Percentiles rank a stretch among this genome's conserved stretches.
Evolutionary conservation across 1,140 invertebrate genomes (phyloP).

Genomic region (Lysiphlebus fabarum): DNA sequence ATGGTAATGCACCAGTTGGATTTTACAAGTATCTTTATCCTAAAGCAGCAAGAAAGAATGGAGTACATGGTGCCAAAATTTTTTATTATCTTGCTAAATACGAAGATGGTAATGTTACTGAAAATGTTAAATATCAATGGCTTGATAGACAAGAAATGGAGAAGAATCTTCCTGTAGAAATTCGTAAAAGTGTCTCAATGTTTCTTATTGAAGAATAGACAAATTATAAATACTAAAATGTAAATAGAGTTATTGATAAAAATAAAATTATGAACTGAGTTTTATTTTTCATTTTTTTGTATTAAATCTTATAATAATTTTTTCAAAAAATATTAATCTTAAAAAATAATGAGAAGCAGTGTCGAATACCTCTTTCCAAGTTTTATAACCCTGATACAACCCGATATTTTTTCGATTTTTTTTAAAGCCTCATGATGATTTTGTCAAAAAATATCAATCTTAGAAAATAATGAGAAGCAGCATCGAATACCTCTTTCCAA

Average conservation of each 20-base stretch:
- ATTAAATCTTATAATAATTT: too few species aligned
- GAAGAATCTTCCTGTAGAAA: conserved; percentile 43
- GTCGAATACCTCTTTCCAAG: too few species aligned
- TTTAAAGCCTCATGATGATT: too few species aligned
- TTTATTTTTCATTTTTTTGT: too few species aligned
- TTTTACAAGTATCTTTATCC: conserved; percentile 89
- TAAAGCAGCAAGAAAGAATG: conserved; percentile 54
- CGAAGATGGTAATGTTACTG: conserved; percentile 49
- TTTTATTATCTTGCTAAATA: conserved; percentile 64
- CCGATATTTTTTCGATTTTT: too few species aligned
- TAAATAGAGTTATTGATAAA: background rate
- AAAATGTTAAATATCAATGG: conserved; percentile 61
- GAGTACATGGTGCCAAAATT: conserved; percentile 76
- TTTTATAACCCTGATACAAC: too few species aligned
- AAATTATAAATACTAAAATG: background rate
- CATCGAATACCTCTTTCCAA: too few species aligned
- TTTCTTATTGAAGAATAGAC: conserved; percentile 57
- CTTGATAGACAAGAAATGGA: conserved; percentile 58
- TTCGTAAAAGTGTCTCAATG: conserved; percentile 53
- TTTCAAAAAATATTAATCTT: too few species aligned
- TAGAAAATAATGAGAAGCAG: too few species aligned
- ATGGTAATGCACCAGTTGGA: conserved; percentile 85
- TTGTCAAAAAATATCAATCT: too few species aligned
- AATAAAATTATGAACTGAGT: too few species aligned
- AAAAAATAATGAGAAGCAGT: too few species aligned